Percentiles rank a stretch among this genome's conserved stretches.
Conservation (phyloP, 35 echinoderm and acorn worm species). For the Hemicentrotus pulcherrimus region DNA sequence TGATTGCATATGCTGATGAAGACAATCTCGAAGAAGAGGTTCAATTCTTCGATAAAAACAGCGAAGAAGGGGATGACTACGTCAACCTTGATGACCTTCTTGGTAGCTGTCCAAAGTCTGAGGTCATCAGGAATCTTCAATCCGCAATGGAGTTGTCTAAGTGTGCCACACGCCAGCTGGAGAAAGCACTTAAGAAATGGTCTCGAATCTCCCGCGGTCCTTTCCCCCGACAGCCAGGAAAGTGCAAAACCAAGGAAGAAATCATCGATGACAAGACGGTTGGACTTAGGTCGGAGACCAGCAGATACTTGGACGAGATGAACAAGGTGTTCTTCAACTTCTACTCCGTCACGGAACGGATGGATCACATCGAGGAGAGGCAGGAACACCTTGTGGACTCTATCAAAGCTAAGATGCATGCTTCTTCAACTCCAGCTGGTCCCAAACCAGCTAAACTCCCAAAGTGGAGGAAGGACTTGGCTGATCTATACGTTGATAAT, state of each 20-base stretch:
- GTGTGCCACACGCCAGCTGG: constrained; percentile 39
- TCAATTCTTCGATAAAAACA: neutral
- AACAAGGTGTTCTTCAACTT: constrained; percentile 35
- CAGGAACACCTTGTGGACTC: constrained; percentile 7
- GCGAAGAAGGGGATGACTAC: constrained; percentile 31
- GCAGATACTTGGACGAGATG: neutral
- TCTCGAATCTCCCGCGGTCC: constrained; percentile 21
- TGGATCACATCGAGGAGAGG: constrained; percentile 9
- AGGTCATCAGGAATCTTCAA: constrained; percentile 15
- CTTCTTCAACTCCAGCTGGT: neutral
- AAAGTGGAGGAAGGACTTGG: neutral
- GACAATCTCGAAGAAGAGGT: constrained; percentile 27
- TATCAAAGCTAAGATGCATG: neutral
- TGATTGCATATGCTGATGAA: neutral
- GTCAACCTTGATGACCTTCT: neutral
- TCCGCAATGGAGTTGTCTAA: neutral
- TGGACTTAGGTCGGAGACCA: neutral
- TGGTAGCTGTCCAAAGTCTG: neutral
- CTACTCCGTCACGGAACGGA: neutral
- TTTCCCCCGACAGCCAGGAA: constrained; percentile 21
- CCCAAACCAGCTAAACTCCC: neutral
- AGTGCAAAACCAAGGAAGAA: neutral
- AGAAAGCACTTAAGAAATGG: constrained; percentile 17
- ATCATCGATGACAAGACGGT: neutral
- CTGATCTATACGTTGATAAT: neutral